Conservation (phyloP, 2,113 vertebrate species). For the Grammomys surdaster region DNA sequence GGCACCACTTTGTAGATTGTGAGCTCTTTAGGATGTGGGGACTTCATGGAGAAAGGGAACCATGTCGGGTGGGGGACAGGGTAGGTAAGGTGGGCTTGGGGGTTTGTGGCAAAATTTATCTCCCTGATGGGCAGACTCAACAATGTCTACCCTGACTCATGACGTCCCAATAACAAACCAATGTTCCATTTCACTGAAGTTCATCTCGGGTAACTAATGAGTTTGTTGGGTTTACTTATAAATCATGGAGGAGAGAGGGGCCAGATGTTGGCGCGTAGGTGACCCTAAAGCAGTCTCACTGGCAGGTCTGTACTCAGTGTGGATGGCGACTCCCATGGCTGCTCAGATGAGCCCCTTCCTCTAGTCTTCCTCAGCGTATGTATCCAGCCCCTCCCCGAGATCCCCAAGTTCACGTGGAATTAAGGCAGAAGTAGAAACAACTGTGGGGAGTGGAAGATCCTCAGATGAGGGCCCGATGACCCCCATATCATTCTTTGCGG, state of each 20-base stretch:
- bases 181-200: neutral
- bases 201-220: neutral
- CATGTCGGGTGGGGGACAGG: neutral
- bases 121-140: neutral
- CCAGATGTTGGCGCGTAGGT: neutral
- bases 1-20: neutral
- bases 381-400: neutral
- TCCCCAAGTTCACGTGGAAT: neutral
- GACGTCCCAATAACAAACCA: neutral
- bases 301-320: neutral
- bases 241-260: neutral
- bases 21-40: neutral
- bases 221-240: neutral
- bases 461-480: neutral
- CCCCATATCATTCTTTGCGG: accelerated
- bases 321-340: neutral
- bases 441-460: neutral
- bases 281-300: too few species aligned
- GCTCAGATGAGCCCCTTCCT: neutral
- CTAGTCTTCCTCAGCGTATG: neutral
- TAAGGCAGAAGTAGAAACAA: neutral
- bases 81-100: neutral
- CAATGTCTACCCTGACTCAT: neutral
- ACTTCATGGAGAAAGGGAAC: neutral
- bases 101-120: neutral